These are phyloP conservation scores for Pocota personata DNA, from an alignment of 2,888 invertebrate genomes.

Conservation along the genomic window DNA sequence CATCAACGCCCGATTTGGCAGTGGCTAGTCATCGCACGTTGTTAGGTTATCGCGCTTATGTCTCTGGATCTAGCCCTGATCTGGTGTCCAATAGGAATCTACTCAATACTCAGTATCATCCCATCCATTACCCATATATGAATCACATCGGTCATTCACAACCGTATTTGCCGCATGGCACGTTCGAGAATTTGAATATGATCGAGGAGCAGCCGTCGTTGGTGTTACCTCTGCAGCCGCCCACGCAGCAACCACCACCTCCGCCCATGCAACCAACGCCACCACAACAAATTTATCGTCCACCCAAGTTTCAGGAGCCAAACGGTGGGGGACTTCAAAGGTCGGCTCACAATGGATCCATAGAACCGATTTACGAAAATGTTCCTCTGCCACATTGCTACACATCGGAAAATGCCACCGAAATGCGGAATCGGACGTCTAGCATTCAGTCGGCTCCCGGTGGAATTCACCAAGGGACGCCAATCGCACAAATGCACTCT, in stretches of 20 bases:
- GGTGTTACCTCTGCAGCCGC: slow-evolving; percentile 83
- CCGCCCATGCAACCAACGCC: slow-evolving; percentile 77
- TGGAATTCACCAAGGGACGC: slow-evolving; percentile 82
- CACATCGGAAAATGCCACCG: slow-evolving; percentile 72
- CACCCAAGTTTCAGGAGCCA: slow-evolving; percentile 76
- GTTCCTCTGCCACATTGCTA: slow-evolving; percentile 88
- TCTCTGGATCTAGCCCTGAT: slow-evolving; percentile 91
- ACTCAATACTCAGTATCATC: slow-evolving; percentile 81
- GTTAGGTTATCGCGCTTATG: slow-evolving; percentile 84
- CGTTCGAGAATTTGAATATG: slow-evolving; percentile 89
- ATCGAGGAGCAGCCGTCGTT: slow-evolving; percentile 82
- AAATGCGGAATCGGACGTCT: slow-evolving; percentile 84
- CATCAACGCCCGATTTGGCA: slow-evolving; percentile 93
- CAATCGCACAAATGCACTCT: slow-evolving; percentile 65
- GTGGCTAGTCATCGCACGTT: slow-evolving; percentile 86
- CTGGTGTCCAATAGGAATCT: slow-evolving; percentile 89
- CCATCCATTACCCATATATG: slow-evolving; percentile 78
- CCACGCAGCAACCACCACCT: slow-evolving; percentile 83
- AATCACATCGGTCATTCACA: slow-evolving; percentile 81
- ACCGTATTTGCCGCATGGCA: slow-evolving; percentile 85
- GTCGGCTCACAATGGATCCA: slow-evolving; percentile 83
- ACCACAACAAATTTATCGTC: slow-evolving; percentile 64
- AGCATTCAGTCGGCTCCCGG: slow-evolving; percentile 90
- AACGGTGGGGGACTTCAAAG: slow-evolving; percentile 78
- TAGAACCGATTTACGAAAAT: slow-evolving; percentile 92